Evolutionary conservation across 2,797 vertebrate species (phyloP).

Genomic region (Hirundo rustica): DNA sequence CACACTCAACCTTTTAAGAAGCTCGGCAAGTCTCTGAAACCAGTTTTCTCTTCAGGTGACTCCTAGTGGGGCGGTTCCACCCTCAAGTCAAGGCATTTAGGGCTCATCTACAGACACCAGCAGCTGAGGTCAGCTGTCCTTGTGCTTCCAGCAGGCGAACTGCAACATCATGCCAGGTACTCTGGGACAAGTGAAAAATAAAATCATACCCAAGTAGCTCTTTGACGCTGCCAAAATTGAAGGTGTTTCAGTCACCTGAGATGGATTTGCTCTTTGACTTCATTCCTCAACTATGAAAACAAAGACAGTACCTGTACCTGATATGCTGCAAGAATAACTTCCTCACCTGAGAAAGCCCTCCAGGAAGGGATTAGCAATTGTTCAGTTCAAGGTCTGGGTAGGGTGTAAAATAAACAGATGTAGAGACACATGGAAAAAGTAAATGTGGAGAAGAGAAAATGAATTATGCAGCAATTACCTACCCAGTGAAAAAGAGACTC

Average conservation of each 20-base stretch:
- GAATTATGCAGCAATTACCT: conserved; percentile 24
- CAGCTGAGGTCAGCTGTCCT: neutral
- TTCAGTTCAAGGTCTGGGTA: neutral
- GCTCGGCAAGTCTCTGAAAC: neutral
- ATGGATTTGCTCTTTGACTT: neutral
- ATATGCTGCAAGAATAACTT: neutral
- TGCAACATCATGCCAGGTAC: neutral
- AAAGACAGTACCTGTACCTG: neutral
- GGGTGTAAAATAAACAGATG: neutral
- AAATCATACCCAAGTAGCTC: neutral
- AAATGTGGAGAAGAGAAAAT: conserved; percentile 6
- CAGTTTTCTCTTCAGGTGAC: neutral
- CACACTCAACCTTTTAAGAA: neutral
- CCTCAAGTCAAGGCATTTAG: neutral
- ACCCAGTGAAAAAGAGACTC: neutral
- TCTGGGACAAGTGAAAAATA: neutral
- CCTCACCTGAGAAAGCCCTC: neutral
- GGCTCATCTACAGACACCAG: neutral
- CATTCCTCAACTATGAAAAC: neutral
- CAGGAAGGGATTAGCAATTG: neutral
- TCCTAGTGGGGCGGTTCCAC: accelerated
- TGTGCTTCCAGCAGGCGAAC: neutral
- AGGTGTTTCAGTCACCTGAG: neutral
- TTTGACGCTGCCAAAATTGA: neutral
- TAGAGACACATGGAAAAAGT: neutral